Percentiles rank a stretch among this genome's conserved stretches.
Evolutionary conservation across 2,888 invertebrate genomes (phyloP).

Genomic region (Thymelicus lineola): DNA sequence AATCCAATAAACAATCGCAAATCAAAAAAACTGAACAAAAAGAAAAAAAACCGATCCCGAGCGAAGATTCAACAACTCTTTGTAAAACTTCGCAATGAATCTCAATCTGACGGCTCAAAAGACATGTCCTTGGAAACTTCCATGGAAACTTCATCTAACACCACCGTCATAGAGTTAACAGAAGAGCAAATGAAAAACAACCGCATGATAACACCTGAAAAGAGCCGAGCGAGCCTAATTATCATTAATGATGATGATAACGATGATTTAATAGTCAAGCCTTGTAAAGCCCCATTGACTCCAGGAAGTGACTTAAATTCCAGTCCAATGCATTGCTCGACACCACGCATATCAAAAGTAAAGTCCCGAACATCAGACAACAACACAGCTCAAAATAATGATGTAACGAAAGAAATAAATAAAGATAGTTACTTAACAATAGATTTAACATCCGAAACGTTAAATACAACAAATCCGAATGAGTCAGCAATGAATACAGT

Average conservation of each 20-base stretch:
- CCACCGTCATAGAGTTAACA: conserved; percentile 51
- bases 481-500: conserved; percentile 48
- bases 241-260: conserved; percentile 57
- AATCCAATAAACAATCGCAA: conserved; percentile 13
- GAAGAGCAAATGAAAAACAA: conserved; percentile 31
- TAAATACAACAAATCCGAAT: conserved; percentile 37
- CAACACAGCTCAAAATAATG: conserved; percentile 46
- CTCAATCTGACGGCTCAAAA: conserved; percentile 42
- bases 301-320: conserved; percentile 32
- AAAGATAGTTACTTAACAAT: conserved; percentile 67
- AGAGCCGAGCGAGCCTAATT: conserved; percentile 41
- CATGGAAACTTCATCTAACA: conserved; percentile 35
- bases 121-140: conserved; percentile 25
- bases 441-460: conserved; percentile 63
- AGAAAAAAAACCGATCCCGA: conserved; percentile 46
- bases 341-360: conserved; percentile 50
- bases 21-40: conserved; percentile 38
- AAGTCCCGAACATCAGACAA: conserved; percentile 25
- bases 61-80: conserved; percentile 54
- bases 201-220: conserved; percentile 35
- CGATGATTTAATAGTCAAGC: conserved; percentile 46
- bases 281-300: conserved; percentile 31
- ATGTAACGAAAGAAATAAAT: conserved; percentile 64
- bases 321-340: conserved; percentile 59
- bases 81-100: conserved; percentile 49